Evolutionary conservation across 2,888 invertebrate species (phyloP).

Genomic region (Slavum lentiscoides): DNA sequence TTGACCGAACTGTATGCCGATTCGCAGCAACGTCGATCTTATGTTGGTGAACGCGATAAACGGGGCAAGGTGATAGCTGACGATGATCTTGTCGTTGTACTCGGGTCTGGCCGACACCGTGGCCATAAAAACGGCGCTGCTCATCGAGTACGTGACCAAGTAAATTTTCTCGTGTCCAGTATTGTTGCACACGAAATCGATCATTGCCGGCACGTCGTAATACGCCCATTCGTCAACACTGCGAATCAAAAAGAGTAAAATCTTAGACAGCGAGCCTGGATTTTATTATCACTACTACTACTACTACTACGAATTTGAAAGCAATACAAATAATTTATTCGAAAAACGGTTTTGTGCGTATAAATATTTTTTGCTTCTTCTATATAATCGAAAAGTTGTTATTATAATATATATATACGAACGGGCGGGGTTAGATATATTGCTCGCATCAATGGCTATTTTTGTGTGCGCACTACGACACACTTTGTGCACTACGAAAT

Average conservation of each 20-base stretch:
- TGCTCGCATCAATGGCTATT: no score
- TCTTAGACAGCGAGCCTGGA: no score
- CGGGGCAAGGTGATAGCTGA: slow-evolving; percentile 56
- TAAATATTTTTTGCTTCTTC: no score
- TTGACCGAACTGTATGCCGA: slow-evolving; percentile 32
- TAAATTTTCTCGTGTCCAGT: slow-evolving; percentile 62
- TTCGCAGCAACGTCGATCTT: slow-evolving; percentile 26
- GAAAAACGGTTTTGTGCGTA: no score
- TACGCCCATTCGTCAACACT: slow-evolving; percentile 68
- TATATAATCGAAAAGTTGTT: no score
- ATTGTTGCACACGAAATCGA: slow-evolving; percentile 63
- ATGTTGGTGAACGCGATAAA: slow-evolving; percentile 52
- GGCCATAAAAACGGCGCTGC: slow-evolving; percentile 61
- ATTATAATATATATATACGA: no score
- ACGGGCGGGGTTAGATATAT: no score
- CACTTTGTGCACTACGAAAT: no score
- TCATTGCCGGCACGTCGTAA: slow-evolving; percentile 67
- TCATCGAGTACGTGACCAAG: slow-evolving; percentile 68
- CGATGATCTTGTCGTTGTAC: slow-evolving; percentile 59
- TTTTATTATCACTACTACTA: no score
- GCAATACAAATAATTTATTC: no score
- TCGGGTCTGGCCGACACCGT: slow-evolving; percentile 60
- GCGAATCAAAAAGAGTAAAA: slow-evolving; percentile 48
- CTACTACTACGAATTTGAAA: no score
- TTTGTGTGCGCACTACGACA: no score